phyloP scores from a whole-genome alignment of 2,888 invertebrate genomes.

The Amiota minor region DNA sequence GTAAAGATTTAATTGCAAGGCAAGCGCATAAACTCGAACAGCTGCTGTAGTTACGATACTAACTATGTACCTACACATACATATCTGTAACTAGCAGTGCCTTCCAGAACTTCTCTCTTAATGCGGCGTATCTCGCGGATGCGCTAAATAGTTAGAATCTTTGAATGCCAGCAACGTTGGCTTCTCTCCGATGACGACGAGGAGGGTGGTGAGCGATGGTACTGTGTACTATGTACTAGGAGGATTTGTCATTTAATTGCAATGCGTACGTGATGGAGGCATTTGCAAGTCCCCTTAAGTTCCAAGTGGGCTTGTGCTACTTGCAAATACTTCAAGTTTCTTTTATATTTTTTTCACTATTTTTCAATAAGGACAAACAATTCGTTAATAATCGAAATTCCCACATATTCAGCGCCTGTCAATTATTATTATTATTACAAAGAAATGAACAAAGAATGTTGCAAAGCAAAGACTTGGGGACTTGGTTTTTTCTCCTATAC shows the following conservation, averaged over 20 bases:
- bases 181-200: neutral
- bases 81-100: neutral
- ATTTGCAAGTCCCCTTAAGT: slow-evolving; percentile 51
- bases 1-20: slow-evolving; percentile 61
- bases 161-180: slow-evolving; percentile 36
- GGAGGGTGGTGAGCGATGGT: neutral
- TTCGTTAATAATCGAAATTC: slow-evolving; percentile 68
- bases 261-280: slow-evolving; percentile 72
- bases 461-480: slow-evolving; percentile 7
- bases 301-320: neutral
- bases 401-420: slow-evolving; percentile 63
- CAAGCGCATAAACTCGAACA: slow-evolving; percentile 16
- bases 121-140: slow-evolving; percentile 43
- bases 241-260: slow-evolving; percentile 73
- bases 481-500: neutral
- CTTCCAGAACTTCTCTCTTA: neutral
- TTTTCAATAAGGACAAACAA: slow-evolving; percentile 50
- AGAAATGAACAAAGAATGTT: slow-evolving; percentile 37
- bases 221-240: slow-evolving; percentile 33
- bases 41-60: slow-evolving; percentile 37
- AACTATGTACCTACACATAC: neutral
- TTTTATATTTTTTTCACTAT: slow-evolving; percentile 16
- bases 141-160: slow-evolving; percentile 67
- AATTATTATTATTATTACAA: slow-evolving; percentile 66
- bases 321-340: slow-evolving; percentile 1